Percentiles rank a stretch among this genome's conserved stretches.
Evolutionary conservation across 2,797 vertebrate genomes (phyloP).

Genomic region (Eleutherodactylus coqui): DNA sequence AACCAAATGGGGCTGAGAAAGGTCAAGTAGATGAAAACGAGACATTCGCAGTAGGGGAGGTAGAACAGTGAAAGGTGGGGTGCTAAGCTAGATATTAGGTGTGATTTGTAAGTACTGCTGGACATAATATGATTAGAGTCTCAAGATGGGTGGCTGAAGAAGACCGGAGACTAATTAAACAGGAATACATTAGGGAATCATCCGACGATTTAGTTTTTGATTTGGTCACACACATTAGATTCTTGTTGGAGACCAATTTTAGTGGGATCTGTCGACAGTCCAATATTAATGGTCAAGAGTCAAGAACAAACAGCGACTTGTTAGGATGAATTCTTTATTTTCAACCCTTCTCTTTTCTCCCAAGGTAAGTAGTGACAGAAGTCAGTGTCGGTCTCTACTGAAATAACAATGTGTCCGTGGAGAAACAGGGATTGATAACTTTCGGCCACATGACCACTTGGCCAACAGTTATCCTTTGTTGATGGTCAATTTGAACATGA

Average conservation of each 20-base stretch:
- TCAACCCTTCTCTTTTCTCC: no score
- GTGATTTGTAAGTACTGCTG: no score
- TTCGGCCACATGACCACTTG: background rate
- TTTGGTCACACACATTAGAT: background rate
- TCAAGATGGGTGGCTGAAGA: background rate
- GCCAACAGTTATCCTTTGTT: background rate
- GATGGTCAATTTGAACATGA: background rate
- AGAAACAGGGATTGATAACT: background rate
- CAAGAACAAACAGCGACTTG: background rate
- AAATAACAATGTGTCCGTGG: background rate
- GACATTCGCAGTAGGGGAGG: background rate
- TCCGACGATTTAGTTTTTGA: background rate
- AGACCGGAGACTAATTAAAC: background rate
- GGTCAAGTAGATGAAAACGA: conserved; percentile 39
- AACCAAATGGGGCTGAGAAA: background rate
- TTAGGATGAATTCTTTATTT: no score
- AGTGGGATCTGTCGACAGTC: background rate
- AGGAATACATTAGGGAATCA: background rate
- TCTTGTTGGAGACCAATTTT: background rate
- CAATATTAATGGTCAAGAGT: background rate
- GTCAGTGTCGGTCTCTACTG: no score
- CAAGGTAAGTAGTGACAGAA: no score
- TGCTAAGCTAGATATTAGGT: background rate
- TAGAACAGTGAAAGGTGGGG: background rate
- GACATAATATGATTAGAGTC: background rate